Conservation (phyloP, 2,888 invertebrate genomes). For the Cataglyphis livida region DNA sequence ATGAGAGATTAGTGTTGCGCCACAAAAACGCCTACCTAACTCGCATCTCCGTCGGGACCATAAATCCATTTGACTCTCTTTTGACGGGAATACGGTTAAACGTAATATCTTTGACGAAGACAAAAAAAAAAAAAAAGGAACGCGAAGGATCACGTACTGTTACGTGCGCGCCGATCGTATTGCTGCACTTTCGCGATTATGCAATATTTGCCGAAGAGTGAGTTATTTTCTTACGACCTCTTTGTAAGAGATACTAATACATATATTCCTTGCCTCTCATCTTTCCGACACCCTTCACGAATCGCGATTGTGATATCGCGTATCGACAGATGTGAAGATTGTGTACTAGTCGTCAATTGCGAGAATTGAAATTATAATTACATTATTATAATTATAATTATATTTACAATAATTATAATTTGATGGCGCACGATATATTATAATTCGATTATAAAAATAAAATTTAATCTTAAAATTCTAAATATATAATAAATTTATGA, state of each 20-base stretch:
- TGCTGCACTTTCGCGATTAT: constrained; percentile 46
- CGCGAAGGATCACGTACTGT: constrained; percentile 20
- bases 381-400: not conserved
- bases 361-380: not conserved
- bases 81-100: constrained; percentile 24
- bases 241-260: not conserved
- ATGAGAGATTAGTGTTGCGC: constrained; percentile 57
- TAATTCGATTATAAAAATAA: not conserved
- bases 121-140: not conserved
- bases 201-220: constrained; percentile 37
- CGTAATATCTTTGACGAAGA: constrained; percentile 6
- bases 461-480: not conserved
- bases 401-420: not conserved
- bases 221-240: constrained; percentile 11
- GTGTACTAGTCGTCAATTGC: not conserved
- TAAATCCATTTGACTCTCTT: constrained; percentile 59
- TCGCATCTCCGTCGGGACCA: constrained; percentile 52
- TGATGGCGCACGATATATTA: not conserved
- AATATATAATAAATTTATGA: not conserved
- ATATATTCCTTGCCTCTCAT: not conserved
- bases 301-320: not conserved
- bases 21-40: constrained; percentile 58
- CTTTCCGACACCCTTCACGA: not conserved
- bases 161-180: constrained; percentile 35
- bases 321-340: not conserved